phyloP scores from a whole-genome alignment of 2,797 vertebrate species.

The Acanthiza pusilla region DNA sequence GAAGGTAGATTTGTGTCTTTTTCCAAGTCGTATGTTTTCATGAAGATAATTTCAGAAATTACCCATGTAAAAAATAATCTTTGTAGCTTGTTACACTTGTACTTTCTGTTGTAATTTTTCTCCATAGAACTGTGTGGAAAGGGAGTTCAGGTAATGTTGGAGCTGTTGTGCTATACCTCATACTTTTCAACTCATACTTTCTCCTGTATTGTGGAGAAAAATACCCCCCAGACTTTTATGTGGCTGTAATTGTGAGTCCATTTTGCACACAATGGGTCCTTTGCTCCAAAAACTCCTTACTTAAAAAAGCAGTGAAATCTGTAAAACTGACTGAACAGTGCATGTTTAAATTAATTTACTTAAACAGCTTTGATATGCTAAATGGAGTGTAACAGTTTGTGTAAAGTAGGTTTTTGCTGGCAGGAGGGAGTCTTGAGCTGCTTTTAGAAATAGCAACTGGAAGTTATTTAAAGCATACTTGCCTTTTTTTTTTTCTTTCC shows the following conservation, averaged over 20 bases:
- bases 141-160: not conserved
- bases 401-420: not conserved
- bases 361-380: not conserved
- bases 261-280: not conserved
- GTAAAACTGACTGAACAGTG: not conserved
- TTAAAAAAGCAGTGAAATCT: not conserved
- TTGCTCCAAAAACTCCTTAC: not conserved
- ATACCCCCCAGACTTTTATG: not conserved
- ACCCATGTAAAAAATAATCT: not conserved
- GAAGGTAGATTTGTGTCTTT: not conserved
- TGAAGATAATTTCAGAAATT: not conserved
- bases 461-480: conserved; percentile 11
- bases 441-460: conserved; percentile 12
- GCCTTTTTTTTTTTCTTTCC: not conserved
- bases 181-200: not conserved
- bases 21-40: accelerated
- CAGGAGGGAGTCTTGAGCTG: not conserved
- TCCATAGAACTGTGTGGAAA: not conserved
- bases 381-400: not conserved
- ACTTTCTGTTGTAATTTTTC: not conserved
- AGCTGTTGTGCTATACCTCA: not conserved
- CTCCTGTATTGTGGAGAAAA: not conserved
- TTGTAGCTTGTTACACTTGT: not conserved
- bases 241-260: not conserved
- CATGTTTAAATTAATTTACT: not conserved